Percentiles rank a stretch among this genome's conserved stretches.
Conservation (phyloP, 2,888 invertebrate genomes). For the Agrypnus murinus region DNA sequence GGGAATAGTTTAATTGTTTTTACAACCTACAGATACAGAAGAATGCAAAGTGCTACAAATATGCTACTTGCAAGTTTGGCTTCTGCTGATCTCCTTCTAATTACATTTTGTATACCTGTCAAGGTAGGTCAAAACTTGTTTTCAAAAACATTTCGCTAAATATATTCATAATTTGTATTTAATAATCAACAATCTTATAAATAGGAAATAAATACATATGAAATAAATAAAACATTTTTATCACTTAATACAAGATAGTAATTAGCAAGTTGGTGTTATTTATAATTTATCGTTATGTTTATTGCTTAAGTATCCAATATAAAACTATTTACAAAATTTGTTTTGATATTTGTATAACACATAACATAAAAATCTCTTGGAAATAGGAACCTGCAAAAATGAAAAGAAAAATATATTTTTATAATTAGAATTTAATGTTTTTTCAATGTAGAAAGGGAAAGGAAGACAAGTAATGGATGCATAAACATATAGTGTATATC, state of each 20-base stretch:
- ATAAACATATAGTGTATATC: slow-evolving; percentile 41
- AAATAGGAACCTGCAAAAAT: no score
- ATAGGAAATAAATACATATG: slow-evolving; percentile 16
- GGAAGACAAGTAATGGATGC: slow-evolving; percentile 31
- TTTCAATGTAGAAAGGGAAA: slow-evolving; percentile 7
- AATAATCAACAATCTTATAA: no score
- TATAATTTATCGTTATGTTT: slow-evolving; percentile 11
- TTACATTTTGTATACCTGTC: slow-evolving; percentile 81
- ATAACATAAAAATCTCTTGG: no score
- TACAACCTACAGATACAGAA: slow-evolving; percentile 73
- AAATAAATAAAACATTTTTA: slow-evolving; percentile 6
- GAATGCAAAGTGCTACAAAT: slow-evolving; percentile 79
- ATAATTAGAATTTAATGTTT: slow-evolving; percentile 5
- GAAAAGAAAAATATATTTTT: no score
- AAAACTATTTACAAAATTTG: neutral
- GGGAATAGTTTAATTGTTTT: slow-evolving; percentile 76
- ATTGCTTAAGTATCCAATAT: slow-evolving; percentile 13
- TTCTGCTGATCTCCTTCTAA: slow-evolving; percentile 80
- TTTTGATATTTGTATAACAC: no score
- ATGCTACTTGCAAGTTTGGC: slow-evolving; percentile 81
- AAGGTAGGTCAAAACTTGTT: slow-evolving; percentile 73
- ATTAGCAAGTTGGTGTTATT: slow-evolving; percentile 12
- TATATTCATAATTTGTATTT: no score
- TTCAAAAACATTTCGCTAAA: neutral
- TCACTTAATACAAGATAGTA: slow-evolving; percentile 14